These are phyloP conservation scores for Calephelis perditalis DNA, from an alignment of 2,888 invertebrate genomes.

Conservation along the genomic window DNA sequence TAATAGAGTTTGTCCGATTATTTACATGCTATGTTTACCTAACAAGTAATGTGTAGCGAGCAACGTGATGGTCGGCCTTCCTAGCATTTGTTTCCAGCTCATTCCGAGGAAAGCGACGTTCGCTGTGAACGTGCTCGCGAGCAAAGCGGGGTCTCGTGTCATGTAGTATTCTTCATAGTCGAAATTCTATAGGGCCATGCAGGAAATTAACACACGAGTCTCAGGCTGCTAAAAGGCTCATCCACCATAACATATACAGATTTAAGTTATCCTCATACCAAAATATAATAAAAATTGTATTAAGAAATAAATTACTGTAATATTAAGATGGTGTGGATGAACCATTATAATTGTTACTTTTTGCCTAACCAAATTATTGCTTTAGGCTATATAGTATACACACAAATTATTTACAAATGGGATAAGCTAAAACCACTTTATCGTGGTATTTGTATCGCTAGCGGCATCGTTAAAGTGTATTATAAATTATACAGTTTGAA, in stretches of 20 bases:
- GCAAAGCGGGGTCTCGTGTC: constrained; percentile 95
- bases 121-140: constrained; percentile 95
- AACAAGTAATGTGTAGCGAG: constrained; percentile 90
- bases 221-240: not conserved
- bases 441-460: not conserved
- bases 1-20: constrained; percentile 1
- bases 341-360: not conserved
- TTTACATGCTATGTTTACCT: constrained; percentile 78
- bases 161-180: constrained; percentile 97
- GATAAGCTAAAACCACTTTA: not conserved
- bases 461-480: not conserved
- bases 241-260: not conserved
- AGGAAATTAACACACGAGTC: constrained; percentile 33
- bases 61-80: constrained; percentile 95
- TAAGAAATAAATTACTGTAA: no score
- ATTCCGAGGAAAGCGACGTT: constrained; percentile 97
- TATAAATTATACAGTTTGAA: not conserved
- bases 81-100: constrained; percentile 98
- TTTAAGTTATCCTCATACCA: no score
- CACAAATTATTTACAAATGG: constrained; percentile 7
- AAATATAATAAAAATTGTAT: no score
- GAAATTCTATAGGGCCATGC: constrained; percentile 84
- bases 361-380: not conserved
- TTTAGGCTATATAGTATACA: not conserved
- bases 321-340: not conserved